A percentile compares a stretch with the other conserved stretches of the same genome.
phyloP scores from a whole-genome alignment of 2,797 vertebrate species.

The Rhinella marina region DNA sequence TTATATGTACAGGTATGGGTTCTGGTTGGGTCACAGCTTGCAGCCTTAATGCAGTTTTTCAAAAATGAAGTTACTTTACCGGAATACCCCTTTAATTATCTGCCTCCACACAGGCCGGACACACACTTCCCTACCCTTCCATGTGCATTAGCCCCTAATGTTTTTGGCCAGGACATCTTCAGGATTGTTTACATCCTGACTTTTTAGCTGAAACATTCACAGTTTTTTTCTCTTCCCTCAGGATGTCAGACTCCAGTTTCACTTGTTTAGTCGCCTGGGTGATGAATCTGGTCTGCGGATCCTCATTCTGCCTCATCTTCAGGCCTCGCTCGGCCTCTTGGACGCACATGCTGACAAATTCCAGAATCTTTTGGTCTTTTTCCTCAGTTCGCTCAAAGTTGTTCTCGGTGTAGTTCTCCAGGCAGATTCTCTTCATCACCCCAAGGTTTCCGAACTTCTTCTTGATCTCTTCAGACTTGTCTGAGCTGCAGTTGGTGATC shows the following conservation, averaged over 20 bases:
- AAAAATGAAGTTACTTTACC: too few species aligned
- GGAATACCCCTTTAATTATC: too few species aligned
- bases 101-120: too few species aligned
- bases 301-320: background rate
- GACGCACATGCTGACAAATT: background rate
- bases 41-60: too few species aligned
- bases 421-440: background rate
- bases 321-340: conserved; percentile 5
- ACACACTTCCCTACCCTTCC: too few species aligned
- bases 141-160: too few species aligned
- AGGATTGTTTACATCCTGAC: background rate
- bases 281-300: background rate
- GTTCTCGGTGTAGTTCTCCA: conserved; percentile 27
- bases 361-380: background rate
- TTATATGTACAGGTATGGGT: too few species aligned
- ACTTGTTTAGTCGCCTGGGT: background rate
- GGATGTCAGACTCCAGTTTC: background rate
- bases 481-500: background rate
- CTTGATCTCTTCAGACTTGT: background rate
- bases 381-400: background rate
- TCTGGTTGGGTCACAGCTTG: too few species aligned
- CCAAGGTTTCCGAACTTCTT: background rate
- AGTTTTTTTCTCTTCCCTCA: background rate
- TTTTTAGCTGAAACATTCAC: background rate
- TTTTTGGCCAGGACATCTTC: background rate